These are phyloP conservation scores for Eptatretus atami DNA, from an alignment of 2,797 vertebrate genomes.

Conservation along the genomic window DNA sequence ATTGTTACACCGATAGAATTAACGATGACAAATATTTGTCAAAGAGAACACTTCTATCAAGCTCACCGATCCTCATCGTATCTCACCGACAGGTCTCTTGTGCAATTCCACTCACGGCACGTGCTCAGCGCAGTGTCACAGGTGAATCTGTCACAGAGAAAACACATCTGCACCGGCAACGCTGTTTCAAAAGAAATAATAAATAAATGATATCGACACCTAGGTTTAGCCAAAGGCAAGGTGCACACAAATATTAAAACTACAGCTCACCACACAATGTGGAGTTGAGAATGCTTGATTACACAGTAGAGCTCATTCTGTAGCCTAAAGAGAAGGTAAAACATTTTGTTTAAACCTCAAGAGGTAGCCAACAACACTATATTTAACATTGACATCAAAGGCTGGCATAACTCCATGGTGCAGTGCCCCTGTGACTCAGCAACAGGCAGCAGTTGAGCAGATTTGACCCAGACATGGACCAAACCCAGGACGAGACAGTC, in stretches of 20 bases:
- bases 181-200: not conserved
- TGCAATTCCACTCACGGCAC: slow-evolving; percentile 25
- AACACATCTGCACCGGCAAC: not conserved
- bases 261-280: slow-evolving; percentile 25
- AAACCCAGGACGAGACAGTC: too few species aligned
- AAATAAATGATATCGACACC: not conserved
- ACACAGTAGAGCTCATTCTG: slow-evolving; percentile 38
- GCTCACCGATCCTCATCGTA: slow-evolving; percentile 29
- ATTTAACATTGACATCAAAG: too few species aligned
- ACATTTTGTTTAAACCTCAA: not conserved
- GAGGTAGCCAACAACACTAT: too few species aligned
- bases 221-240: not conserved
- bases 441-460: too few species aligned
- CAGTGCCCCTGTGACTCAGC: too few species aligned
- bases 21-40: too few species aligned
- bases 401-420: too few species aligned
- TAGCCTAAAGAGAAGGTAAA: slow-evolving; percentile 17
- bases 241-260: not conserved
- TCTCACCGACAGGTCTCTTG: slow-evolving; percentile 16
- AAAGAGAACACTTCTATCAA: not conserved
- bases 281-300: slow-evolving; percentile 35
- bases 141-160: slow-evolving; percentile 19
- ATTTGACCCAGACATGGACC: too few species aligned
- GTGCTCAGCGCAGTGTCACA: slow-evolving; percentile 25
- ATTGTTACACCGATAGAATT: too few species aligned